Conservation (phyloP, 2,797 vertebrate genomes). For the Microctenopoma lineatum region DNA sequence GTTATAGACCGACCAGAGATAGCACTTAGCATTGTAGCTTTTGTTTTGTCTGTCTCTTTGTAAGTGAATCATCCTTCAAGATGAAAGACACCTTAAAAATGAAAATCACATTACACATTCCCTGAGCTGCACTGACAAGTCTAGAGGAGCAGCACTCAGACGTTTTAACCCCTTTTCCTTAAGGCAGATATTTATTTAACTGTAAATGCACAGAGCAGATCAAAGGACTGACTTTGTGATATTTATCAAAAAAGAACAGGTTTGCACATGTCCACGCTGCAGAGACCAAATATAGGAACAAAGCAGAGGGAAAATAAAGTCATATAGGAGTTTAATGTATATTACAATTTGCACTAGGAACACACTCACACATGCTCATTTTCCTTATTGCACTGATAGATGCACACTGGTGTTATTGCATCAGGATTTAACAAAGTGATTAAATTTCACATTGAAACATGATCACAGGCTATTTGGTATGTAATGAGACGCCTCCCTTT, state of each 20-base stretch:
- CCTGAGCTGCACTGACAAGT: conserved; percentile 41
- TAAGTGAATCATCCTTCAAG: neutral
- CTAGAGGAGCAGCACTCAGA: conserved; percentile 1
- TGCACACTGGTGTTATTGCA: neutral
- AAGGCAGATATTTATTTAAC: conserved; percentile 7
- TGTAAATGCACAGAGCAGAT: conserved; percentile 3
- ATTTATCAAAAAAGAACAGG: neutral
- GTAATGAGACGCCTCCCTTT: conserved; percentile 16
- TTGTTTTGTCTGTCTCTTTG: conserved; percentile 4
- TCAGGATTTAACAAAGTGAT: neutral
- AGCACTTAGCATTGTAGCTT: neutral
- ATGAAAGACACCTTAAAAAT: conserved; percentile 6
- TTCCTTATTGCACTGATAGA: neutral
- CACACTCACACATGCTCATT: neutral
- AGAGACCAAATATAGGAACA: conserved; percentile 1
- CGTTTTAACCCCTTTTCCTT: conserved; percentile 1
- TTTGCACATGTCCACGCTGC: conserved; percentile 13
- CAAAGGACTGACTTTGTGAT: conserved; percentile 5
- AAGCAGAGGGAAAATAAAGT: neutral
- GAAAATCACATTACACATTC: neutral
- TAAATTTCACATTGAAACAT: conserved; percentile 13
- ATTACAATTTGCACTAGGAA: neutral
- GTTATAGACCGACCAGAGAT: neutral
- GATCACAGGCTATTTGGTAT: neutral
- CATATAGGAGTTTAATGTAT: neutral